A percentile compares a stretch with the other conserved stretches of the same genome.
These are phyloP conservation scores for Sapayoa aenigma DNA, from an alignment of 2,113 vertebrate genomes.

Conservation along the genomic window DNA sequence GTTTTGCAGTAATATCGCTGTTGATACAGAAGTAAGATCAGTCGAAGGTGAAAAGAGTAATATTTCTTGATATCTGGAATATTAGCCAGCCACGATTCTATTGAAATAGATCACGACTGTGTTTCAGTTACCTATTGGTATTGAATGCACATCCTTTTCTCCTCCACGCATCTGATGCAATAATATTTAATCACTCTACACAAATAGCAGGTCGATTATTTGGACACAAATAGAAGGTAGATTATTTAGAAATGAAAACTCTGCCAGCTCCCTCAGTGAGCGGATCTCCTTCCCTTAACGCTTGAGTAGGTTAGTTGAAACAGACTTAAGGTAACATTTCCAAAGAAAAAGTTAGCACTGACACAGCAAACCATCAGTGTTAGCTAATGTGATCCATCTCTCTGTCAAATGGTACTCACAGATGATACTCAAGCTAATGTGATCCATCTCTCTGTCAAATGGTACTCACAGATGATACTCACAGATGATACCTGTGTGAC, in stretches of 20 bases:
- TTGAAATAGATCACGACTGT: neutral
- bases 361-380: neutral
- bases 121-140: neutral
- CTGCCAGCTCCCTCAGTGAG: neutral
- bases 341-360: neutral
- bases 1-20: neutral
- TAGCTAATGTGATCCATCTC: neutral
- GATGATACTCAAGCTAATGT: neutral
- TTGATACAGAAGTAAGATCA: neutral
- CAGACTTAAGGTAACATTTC: neutral
- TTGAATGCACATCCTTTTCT: neutral
- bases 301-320: neutral
- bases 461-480: neutral
- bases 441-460: neutral
- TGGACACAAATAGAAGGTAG: neutral
- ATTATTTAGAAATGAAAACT: neutral
- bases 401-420: neutral
- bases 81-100: neutral
- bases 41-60: neutral
- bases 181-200: neutral
- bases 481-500: no score
- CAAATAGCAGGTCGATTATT: neutral
- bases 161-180: neutral
- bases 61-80: neutral
- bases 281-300: neutral